A percentile compares a stretch with the other conserved stretches of the same genome.
phyloP scores from a whole-genome alignment of 1,140 invertebrate species.

The Bicyclus anynana region DNA sequence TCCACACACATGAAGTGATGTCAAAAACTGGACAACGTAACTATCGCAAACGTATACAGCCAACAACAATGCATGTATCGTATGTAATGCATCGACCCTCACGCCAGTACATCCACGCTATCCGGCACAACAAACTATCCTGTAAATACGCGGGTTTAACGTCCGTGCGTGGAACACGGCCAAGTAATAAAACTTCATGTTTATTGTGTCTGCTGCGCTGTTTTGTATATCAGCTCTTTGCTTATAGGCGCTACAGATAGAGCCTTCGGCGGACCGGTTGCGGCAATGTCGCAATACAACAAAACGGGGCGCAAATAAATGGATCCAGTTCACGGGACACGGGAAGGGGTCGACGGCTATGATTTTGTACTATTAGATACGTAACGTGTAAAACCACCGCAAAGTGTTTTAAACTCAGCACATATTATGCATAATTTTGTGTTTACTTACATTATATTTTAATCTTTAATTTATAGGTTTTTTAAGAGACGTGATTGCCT shows the following conservation, averaged over 20 bases:
- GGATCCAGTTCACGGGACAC: slow-evolving; percentile 16
- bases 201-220: slow-evolving; percentile 64
- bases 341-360: slow-evolving; percentile 13
- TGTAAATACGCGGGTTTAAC: slow-evolving; percentile 67
- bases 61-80: not conserved
- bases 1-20: not conserved
- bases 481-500: too few species aligned
- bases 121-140: slow-evolving; percentile 44
- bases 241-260: slow-evolving; percentile 27
- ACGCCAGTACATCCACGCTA: slow-evolving; percentile 14
- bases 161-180: slow-evolving; percentile 66
- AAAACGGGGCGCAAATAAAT: slow-evolving; percentile 29
- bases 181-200: slow-evolving; percentile 75
- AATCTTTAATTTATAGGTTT: too few species aligned
- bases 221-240: slow-evolving; percentile 50
- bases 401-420: too few species aligned
- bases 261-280: slow-evolving; percentile 33
- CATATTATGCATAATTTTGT: too few species aligned
- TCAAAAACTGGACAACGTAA: too few species aligned
- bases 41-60: not conserved
- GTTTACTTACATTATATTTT: too few species aligned
- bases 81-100: not conserved
- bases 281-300: slow-evolving; percentile 29
- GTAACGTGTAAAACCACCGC: too few species aligned
- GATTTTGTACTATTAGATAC: too few species aligned